Evolutionary conservation across 1,140 invertebrate genomes (phyloP).

Genomic region (Eriosoma lanigerum): DNA sequence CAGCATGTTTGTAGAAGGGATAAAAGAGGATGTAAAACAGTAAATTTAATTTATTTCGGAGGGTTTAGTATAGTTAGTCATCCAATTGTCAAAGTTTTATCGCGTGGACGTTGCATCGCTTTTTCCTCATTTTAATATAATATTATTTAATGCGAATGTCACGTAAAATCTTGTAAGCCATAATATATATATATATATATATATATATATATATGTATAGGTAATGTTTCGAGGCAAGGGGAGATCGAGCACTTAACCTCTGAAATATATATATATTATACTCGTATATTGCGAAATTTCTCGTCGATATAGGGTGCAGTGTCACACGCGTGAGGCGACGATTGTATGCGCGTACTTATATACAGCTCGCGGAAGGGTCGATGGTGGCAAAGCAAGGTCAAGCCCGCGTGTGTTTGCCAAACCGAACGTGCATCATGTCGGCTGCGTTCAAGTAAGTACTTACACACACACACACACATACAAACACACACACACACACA

Average conservation of each 20-base stretch:
- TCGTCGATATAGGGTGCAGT: background rate
- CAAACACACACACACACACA: too few species aligned
- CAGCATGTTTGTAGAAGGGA: too few species aligned
- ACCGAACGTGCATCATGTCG: constrained; percentile 13
- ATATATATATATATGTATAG: too few species aligned
- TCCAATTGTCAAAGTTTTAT: background rate
- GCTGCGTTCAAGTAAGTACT: background rate
- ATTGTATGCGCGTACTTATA: background rate
- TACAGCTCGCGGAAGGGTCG: background rate
- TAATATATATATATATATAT: background rate
- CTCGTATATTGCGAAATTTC: background rate
- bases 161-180: background rate
- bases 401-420: background rate
- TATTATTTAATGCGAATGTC: constrained; percentile 20
- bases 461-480: background rate
- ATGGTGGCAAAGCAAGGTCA: background rate
- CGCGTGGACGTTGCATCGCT: background rate
- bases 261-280: too few species aligned
- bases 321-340: background rate
- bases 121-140: background rate
- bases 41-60: too few species aligned
- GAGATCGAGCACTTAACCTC: too few species aligned
- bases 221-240: too few species aligned
- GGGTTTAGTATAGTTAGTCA: too few species aligned
- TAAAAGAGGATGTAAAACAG: too few species aligned